Conservation (phyloP, 2,797 vertebrate genomes). For the Pipistrellus pygmaeus region DNA sequence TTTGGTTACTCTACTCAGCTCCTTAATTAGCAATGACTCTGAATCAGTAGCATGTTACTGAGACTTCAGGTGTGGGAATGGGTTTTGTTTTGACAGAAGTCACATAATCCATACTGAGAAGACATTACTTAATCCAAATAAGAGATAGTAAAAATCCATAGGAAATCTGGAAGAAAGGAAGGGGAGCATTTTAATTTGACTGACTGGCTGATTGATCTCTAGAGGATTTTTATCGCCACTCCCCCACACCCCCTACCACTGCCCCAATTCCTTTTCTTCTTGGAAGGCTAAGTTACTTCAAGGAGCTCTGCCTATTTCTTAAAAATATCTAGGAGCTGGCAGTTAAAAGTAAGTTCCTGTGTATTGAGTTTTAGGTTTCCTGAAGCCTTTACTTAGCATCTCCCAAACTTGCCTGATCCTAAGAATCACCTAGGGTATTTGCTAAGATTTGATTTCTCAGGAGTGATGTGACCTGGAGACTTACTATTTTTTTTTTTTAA, state of each 20-base stretch:
- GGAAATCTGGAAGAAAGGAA: not conserved
- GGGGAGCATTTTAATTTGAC: conserved; percentile 22
- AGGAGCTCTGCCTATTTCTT: conserved; percentile 9
- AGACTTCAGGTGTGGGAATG: conserved; percentile 38
- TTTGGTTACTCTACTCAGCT: not conserved
- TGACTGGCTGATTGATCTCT: conserved; percentile 7
- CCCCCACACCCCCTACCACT: fast-evolving
- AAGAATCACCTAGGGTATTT: not conserved
- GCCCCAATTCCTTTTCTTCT: conserved; percentile 16
- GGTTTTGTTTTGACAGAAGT: conserved; percentile 61
- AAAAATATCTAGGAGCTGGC: not conserved
- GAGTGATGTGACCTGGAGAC: not conserved
- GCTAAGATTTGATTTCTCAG: conserved; percentile 56
- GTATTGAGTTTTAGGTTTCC: conserved; percentile 34
- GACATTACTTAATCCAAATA: conserved; percentile 4
- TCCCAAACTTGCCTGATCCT: not conserved
- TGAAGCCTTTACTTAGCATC: not conserved
- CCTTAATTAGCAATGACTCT: conserved; percentile 38
- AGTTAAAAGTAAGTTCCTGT: not conserved
- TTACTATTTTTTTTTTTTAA: not conserved
- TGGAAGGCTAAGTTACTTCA: conserved; percentile 40
- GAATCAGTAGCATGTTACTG: conserved; percentile 11
- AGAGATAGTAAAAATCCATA: not conserved
- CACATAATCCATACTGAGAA: not conserved
- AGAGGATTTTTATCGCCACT: not conserved